Conservation (phyloP, 2,113 vertebrate genomes). For the Scomber japonicus region DNA sequence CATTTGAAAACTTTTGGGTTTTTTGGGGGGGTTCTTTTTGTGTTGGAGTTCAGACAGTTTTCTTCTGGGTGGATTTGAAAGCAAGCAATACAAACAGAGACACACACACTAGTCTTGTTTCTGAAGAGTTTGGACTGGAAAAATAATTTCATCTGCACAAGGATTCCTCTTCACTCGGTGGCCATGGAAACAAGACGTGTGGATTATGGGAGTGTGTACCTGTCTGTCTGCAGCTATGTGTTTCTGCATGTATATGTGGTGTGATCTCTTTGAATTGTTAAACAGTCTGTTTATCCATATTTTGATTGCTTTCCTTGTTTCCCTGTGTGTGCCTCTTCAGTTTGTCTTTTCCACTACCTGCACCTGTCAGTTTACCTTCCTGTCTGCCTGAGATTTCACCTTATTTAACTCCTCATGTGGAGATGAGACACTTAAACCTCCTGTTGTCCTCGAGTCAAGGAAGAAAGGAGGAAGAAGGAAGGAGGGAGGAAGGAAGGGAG, state of each 20-base stretch:
- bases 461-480: too few species aligned
- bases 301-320: not conserved
- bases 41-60: too few species aligned
- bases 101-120: not conserved
- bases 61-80: not conserved
- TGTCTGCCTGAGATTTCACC: not conserved
- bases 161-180: constrained; percentile 39
- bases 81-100: not conserved
- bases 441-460: too few species aligned
- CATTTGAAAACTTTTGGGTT: too few species aligned
- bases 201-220: constrained; percentile 10
- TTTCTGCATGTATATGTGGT: not conserved
- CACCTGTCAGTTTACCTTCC: too few species aligned
- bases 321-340: too few species aligned
- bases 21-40: not conserved
- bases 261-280: not conserved
- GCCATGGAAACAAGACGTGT: constrained; percentile 67
- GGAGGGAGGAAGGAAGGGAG: too few species aligned
- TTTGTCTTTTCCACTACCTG: too few species aligned
- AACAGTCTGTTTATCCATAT: not conserved
- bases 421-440: not conserved
- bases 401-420: not conserved
- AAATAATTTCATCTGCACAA: constrained; percentile 1
- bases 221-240: constrained; percentile 22
- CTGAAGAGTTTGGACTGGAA: constrained; percentile 3